A percentile compares a stretch with the other conserved stretches of the same genome.
These are phyloP conservation scores for Tenthredo amoena DNA, from an alignment of 2,888 invertebrate species.

Conservation along the genomic window DNA sequence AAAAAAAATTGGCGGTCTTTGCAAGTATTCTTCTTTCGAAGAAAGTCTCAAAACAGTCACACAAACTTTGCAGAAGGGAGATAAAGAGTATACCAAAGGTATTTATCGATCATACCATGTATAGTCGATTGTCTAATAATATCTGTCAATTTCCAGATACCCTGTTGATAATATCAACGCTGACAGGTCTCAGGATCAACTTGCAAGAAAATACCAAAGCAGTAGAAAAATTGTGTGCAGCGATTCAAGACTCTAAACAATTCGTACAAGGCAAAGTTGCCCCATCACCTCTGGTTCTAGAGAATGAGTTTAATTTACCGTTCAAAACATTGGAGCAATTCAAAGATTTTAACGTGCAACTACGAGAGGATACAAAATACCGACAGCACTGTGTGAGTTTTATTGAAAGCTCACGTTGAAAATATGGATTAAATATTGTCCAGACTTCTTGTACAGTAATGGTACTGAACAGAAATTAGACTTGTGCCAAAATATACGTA, in stretches of 20 bases:
- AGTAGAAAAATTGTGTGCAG: neutral
- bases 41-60: conserved; percentile 8
- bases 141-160: conserved; percentile 22
- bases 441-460: too few relatives aligned
- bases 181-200: conserved; percentile 15
- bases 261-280: neutral
- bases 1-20: neutral
- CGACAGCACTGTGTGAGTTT: conserved; percentile 34
- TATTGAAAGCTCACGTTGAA: conserved; percentile 2
- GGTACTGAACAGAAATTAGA: neutral
- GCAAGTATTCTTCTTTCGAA: neutral
- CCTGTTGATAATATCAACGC: conserved; percentile 4
- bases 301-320: conserved; percentile 13
- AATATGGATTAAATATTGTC: neutral
- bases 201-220: conserved; percentile 11
- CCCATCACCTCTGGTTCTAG: conserved; percentile 2
- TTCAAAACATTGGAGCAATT: conserved; percentile 10
- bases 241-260: neutral
- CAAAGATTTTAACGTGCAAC: conserved; percentile 14
- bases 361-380: conserved; percentile 21
- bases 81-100: conserved; percentile 8
- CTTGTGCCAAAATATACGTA: neutral
- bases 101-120: conserved; percentile 10
- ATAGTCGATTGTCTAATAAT: neutral
- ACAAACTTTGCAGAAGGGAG: conserved; percentile 17